Evolutionary conservation across 2,113 vertebrate species (phyloP), one percentile per base, ranked within the genome.

Genomic region (Dicerorhinus sumatrensis): DNA sequence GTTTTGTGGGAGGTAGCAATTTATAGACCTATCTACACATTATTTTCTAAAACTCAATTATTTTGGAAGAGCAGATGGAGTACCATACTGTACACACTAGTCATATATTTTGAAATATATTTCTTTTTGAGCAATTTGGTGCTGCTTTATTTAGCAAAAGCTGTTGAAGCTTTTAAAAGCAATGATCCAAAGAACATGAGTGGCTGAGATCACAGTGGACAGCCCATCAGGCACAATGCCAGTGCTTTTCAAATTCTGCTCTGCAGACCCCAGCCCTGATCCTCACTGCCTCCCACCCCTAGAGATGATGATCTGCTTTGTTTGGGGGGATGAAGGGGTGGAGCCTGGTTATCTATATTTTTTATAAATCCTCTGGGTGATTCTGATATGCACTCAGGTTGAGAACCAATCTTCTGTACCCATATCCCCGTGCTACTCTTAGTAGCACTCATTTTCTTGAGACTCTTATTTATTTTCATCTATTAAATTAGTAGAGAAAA

Each of bases 1-100:
- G 94, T 94, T 97, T 97, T 96, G 94, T 97, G 62, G 96, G 97
- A 97, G 96, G 92, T 70, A 93, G 96, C 96, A 89, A 97, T 97
- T 98, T 98, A 97, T 98, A 98, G 96, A 86, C 84, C 85, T 89
- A 91, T 81, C 94, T 97, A 97, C 96, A 97, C 94, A 96, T 97
- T 96, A 92, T 94, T 98, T 98, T 98, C 96, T 94, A 97, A 94
- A 97, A 91, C 76, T 87, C 93, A 96, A 96, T 94, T 96, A 93
- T 96, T 97, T 97, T 88, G 62, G 91, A 97, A 94, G 97, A 97
- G 62, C 96, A 95, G 96, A 97, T 95, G 87, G 97, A 90, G 23
- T 42, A 42, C 72, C 97, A 95, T 97, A 91, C 96, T 97, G 94
- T 96, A 93, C 77, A 96, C 42, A 93, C 93, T 97, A 89, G 83